Evolutionary conservation across 2,797 vertebrate species (phyloP).

Genomic region (Mormyrops boulengeri): DNA sequence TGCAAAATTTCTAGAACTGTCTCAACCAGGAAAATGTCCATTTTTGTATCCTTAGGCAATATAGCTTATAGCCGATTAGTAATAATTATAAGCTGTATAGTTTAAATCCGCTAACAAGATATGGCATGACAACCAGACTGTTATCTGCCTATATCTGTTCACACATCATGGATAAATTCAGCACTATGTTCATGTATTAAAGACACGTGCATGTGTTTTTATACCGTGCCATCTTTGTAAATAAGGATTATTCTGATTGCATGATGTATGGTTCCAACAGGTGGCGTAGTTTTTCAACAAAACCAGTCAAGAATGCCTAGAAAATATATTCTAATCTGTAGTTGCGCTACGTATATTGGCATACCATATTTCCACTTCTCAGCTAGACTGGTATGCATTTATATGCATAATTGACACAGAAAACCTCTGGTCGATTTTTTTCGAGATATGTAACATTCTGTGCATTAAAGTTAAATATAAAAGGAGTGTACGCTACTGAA

Average conservation of each 20-base stretch:
- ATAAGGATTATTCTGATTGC: background rate
- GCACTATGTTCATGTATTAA: background rate
- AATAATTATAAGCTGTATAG: background rate
- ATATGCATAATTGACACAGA: background rate
- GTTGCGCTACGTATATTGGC: background rate
- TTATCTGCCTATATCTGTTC: background rate
- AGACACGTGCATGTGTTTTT: background rate
- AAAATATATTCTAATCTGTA: background rate
- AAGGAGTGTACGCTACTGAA: background rate
- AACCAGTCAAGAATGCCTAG: background rate
- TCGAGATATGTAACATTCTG: background rate
- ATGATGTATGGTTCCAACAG: background rate
- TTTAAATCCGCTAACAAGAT: background rate
- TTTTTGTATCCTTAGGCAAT: background rate
- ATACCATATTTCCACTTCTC: background rate
- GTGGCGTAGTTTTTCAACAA: background rate
- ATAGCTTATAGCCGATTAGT: background rate
- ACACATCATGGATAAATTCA: background rate
- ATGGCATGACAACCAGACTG: background rate
- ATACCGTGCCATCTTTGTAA: background rate
- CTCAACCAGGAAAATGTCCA: background rate
- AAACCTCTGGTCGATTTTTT: background rate
- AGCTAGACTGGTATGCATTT: background rate
- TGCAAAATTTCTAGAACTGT: constrained; percentile 49
- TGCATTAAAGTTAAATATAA: background rate